Conservation (phyloP, 1,140 invertebrate genomes). For the Bombus vancouverensis region DNA sequence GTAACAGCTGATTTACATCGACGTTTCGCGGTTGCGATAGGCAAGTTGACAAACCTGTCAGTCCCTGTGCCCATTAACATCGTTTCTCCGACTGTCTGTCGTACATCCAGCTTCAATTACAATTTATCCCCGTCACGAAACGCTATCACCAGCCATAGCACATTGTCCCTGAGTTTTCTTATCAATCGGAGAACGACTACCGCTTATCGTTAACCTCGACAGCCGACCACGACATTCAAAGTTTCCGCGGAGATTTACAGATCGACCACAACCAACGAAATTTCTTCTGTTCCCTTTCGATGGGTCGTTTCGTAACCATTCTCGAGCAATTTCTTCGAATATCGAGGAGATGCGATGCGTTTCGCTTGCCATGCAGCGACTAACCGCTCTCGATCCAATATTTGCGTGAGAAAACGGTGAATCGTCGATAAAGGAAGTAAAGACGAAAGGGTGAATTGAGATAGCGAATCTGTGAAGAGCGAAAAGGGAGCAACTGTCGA, state of each 20-base stretch:
- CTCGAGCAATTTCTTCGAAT: background rate
- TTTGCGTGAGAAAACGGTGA: background rate
- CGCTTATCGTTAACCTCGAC: background rate
- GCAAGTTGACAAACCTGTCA: background rate
- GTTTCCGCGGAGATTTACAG: background rate
- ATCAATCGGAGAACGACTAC: background rate
- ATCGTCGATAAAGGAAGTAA: background rate
- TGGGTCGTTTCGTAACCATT: background rate
- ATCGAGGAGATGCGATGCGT: background rate
- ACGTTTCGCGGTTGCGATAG: background rate
- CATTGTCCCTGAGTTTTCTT: constrained; percentile 3
- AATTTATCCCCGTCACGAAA: background rate
- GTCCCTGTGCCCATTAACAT: background rate
- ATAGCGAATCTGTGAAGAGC: background rate
- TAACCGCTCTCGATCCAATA: background rate
- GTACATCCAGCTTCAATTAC: background rate
- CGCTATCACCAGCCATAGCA: background rate
- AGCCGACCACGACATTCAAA: background rate
- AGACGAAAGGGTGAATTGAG: background rate
- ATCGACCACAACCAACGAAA: background rate
- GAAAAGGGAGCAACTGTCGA: background rate
- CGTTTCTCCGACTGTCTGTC: background rate
- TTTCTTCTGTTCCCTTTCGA: background rate
- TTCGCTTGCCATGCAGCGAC: background rate
- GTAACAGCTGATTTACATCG: background rate